Evolutionary conservation across 2,113 vertebrate genomes (phyloP), one percentile per base, ranked within the genome.

Genomic region (Rostratula benghalensis): DNA sequence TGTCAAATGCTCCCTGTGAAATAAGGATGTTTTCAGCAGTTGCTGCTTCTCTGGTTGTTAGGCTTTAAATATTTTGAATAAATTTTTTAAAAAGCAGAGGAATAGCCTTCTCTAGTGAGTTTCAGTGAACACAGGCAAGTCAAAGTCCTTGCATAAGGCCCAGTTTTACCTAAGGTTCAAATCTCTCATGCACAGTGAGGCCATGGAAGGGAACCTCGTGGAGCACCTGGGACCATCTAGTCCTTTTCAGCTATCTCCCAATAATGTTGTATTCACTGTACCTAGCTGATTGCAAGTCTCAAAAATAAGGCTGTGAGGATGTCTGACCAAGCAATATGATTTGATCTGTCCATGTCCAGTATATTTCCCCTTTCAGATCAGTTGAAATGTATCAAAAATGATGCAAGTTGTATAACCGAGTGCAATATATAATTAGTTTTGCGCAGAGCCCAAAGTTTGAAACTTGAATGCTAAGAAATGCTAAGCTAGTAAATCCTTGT

Each of bases 21-120:
- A 86, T 71, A 77, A 67, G n/a, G 39, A 90, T 93, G 50, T 25
- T 89, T 30, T 93, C 83, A 95, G 76, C 74, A 94, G 39, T 85
- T 88, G 33, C 76, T 86, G 11, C 60, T 77, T 88, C 87, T 90
- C 68, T 59, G 35, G 67, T 33, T 75, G 19, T 37, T 87, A 65
- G 50, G 45, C 28, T 83, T 25, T 63, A 91, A 80, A 51, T 87
- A 90, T 61, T 59, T 83, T 65, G 50, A 76, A 53, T 33, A 39
- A 76, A 82, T 83, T 50, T 30, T 5, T 25, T 4, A 27, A 77
- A 91, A 51, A 80, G 28, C 53, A 82, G 74, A 68, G 33, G 50
- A 48, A 64, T 76, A 82, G 74, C 39, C 64, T 73, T 69, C 56
- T 65, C 11, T 57, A 45, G 48, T 31, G 48, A 48, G 60, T 93